Evolutionary conservation across 1,140 invertebrate genomes (phyloP).

Genomic region (Drosophila bifasciata): DNA sequence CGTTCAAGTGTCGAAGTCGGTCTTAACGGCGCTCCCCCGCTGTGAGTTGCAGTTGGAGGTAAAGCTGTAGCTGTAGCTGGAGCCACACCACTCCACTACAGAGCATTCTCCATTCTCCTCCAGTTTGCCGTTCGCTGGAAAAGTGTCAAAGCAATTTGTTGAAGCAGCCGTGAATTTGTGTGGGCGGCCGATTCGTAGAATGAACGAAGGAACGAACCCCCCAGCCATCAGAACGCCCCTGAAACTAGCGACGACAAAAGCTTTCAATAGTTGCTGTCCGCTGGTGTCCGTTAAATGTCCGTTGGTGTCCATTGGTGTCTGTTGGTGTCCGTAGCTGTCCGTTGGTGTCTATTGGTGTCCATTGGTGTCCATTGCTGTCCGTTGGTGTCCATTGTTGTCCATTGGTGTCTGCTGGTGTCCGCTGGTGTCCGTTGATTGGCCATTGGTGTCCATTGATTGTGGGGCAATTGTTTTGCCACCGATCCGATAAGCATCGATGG

Average conservation of each 20-base stretch:
- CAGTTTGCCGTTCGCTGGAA: constrained; percentile 50
- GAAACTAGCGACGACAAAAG: constrained; percentile 71
- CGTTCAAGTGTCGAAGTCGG: constrained; percentile 74
- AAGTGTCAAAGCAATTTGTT: constrained; percentile 69
- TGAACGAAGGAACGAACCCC: constrained; percentile 9
- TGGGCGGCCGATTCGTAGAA: constrained; percentile 61
- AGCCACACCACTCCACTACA: neutral
- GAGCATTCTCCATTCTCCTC: constrained; percentile 1
- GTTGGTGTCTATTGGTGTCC: neutral
- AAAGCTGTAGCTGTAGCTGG: neutral
- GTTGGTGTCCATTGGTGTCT: neutral
- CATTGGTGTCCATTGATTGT: constrained; percentile 3
- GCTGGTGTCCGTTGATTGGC: neutral
- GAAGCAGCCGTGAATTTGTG: constrained; percentile 41
- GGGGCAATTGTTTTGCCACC: constrained; percentile 54
- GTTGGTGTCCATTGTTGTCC: neutral
- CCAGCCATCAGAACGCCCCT: constrained; percentile 27
- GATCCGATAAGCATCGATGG: constrained; percentile 58
- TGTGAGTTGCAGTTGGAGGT: constrained; percentile 22
- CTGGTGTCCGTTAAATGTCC: neutral
- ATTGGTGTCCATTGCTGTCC: neutral
- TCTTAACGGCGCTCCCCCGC: constrained; percentile 62
- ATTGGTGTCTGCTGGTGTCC: neutral
- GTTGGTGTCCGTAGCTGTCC: constrained; percentile 1
- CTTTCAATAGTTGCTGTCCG: constrained; percentile 56